phyloP scores from a whole-genome alignment of 1,140 invertebrate genomes.

The Drosophila chauvacae region DNA sequence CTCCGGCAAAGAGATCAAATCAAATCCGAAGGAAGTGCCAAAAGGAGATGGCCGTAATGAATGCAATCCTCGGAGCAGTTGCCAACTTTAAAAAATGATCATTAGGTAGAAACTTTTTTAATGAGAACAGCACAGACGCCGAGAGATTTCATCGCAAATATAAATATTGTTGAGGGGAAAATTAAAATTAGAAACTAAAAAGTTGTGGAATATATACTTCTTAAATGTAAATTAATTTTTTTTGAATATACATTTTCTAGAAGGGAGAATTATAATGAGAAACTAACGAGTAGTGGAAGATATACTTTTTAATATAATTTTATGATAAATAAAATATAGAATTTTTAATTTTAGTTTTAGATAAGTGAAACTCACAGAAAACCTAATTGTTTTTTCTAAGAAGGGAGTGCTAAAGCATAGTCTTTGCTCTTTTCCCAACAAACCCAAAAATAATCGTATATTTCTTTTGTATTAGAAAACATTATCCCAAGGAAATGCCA shows the following conservation, averaged over 20 bases:
- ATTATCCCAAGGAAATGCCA: conserved; percentile 38
- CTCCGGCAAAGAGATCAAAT: conserved; percentile 50
- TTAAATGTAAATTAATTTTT: no score
- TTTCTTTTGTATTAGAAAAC: background rate
- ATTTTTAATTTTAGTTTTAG: background rate
- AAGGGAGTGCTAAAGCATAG: background rate
- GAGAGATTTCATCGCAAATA: background rate
- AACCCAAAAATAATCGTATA: background rate
- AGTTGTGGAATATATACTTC: background rate
- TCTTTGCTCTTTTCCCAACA: background rate
- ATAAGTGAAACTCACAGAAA: background rate
- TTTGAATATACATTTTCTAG: no score
- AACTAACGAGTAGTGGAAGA: no score
- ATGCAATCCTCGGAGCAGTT: conserved; percentile 26
- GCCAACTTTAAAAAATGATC: conserved; percentile 32
- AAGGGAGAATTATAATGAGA: no score
- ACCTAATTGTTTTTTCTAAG: background rate
- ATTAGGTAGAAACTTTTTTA: conserved; percentile 37
- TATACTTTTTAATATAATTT: background rate
- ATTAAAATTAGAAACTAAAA: no score
- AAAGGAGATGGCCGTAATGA: conserved; percentile 44
- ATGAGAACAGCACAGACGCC: conserved; percentile 10
- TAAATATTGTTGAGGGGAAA: no score
- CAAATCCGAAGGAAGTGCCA: conserved; percentile 48
- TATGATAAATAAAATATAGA: background rate